Percentiles rank a stretch among this genome's conserved stretches.
These are phyloP conservation scores for Prenolepis imparis DNA, from an alignment of 2,888 invertebrate genomes.

Conservation along the genomic window DNA sequence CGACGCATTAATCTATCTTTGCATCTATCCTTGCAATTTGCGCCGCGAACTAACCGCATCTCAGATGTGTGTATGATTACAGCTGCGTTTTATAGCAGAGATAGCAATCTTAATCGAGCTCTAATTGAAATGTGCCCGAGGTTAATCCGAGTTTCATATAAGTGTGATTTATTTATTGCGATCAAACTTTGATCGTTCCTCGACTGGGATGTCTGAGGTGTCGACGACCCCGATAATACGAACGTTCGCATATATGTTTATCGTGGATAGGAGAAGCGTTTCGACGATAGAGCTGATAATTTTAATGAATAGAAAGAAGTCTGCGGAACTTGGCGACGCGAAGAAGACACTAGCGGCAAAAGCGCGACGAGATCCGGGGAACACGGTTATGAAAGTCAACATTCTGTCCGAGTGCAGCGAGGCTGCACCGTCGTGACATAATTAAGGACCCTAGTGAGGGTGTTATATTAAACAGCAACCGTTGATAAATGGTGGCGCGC, in stretches of 20 bases:
- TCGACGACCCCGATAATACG: background rate
- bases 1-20: constrained; percentile 21
- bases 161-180: background rate
- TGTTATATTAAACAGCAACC: constrained; percentile 73
- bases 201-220: background rate
- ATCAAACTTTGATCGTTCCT: background rate
- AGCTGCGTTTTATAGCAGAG: background rate
- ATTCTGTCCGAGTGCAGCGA: constrained; percentile 29
- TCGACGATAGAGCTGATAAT: background rate
- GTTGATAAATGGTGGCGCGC: constrained; percentile 68
- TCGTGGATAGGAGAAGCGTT: background rate
- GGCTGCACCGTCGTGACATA: constrained; percentile 67
- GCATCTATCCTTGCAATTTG: constrained; percentile 15
- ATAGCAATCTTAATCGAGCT: constrained; percentile 5
- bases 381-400: constrained; percentile 52
- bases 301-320: constrained; percentile 7
- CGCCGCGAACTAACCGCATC: background rate
- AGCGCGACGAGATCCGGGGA: constrained; percentile 29
- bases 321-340: background rate
- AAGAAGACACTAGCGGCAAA: constrained; percentile 31
- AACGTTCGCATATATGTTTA: background rate
- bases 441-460: constrained; percentile 72
- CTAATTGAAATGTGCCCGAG: background rate
- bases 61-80: background rate
- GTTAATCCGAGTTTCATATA: background rate